A percentile compares a stretch with the other conserved stretches of the same genome.
Conservation (phyloP, 2,113 vertebrate genomes). For the Orcinus orca region DNA sequence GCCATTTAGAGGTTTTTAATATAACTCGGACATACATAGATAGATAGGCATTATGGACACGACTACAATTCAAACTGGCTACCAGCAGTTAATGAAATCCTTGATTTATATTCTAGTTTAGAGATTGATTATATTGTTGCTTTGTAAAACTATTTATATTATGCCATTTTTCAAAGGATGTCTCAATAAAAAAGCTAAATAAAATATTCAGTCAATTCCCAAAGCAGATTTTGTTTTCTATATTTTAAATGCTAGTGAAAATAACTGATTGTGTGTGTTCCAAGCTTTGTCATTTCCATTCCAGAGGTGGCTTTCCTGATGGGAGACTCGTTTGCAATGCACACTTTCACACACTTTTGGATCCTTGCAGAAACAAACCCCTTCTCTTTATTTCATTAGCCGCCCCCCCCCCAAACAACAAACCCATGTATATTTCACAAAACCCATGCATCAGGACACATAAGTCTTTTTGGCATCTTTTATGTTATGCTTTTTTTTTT, state of each 20-base stretch:
- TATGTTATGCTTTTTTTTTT: constrained; percentile 77
- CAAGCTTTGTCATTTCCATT: constrained; percentile 73
- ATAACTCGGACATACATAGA: constrained; percentile 94
- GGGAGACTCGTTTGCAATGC: constrained; percentile 71
- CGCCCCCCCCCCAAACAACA: not conserved
- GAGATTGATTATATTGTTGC: constrained; percentile 97
- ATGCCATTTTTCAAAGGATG: constrained; percentile 87
- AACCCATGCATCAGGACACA: constrained; percentile 66
- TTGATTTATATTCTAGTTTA: constrained; percentile 94
- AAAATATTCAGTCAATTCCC: constrained; percentile 80
- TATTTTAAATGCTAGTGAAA: constrained; percentile 81
- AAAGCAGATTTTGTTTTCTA: constrained; percentile 80
- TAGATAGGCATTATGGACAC: constrained; percentile 95
- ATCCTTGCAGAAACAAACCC: constrained; percentile 57
- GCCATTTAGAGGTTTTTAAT: constrained; percentile 98
- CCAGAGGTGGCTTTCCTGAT: constrained; percentile 69
- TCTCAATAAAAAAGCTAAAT: constrained; percentile 84
- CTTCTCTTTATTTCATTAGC: constrained; percentile 68
- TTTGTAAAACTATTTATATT: constrained; percentile 93
- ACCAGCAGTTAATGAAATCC: constrained; percentile 97
- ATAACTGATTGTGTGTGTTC: constrained; percentile 80
- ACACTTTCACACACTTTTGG: constrained; percentile 59
- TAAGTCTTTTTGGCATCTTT: constrained; percentile 76
- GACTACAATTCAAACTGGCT: constrained; percentile 95
- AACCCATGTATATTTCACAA: constrained; percentile 73